Percentiles rank a stretch among this genome's conserved stretches.
Conservation (phyloP, 1,140 invertebrate genomes). For the Mizuhopecten yessoensis region DNA sequence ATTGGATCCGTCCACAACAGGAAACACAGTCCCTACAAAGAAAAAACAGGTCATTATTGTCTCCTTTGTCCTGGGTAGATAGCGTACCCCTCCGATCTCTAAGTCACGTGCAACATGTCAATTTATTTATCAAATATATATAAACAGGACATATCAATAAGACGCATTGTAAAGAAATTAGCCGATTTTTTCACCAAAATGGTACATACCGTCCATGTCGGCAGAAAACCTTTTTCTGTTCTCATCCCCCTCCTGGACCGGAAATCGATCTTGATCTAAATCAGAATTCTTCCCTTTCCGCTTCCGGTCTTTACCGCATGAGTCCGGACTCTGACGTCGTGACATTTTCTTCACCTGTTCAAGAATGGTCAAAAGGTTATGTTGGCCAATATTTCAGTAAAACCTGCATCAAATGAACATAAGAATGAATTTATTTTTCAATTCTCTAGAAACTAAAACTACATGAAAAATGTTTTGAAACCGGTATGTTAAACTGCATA, state of each 20-base stretch:
- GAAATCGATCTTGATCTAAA: conserved; percentile 56
- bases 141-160: too few species aligned
- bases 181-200: too few species aligned
- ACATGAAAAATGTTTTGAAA: not conserved
- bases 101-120: too few species aligned
- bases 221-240: conserved; percentile 44
- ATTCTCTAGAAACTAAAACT: not conserved
- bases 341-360: conserved; percentile 62
- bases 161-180: too few species aligned
- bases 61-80: too few species aligned
- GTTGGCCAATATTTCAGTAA: not conserved
- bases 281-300: conserved; percentile 52
- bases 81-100: too few species aligned
- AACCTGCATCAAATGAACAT: not conserved
- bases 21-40: conserved; percentile 59
- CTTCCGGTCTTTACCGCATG: conserved; percentile 56
- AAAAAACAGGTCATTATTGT: not conserved
- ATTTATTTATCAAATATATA: too few species aligned
- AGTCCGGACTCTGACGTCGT: conserved; percentile 48
- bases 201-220: conserved; percentile 47
- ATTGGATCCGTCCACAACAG: conserved; percentile 55
- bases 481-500: not conserved
- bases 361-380: not conserved
- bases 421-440: not conserved
- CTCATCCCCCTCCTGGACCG: conserved; percentile 33